These are phyloP conservation scores for Platanista minor DNA, from an alignment of 2,113 vertebrate species.

Conservation along the genomic window DNA sequence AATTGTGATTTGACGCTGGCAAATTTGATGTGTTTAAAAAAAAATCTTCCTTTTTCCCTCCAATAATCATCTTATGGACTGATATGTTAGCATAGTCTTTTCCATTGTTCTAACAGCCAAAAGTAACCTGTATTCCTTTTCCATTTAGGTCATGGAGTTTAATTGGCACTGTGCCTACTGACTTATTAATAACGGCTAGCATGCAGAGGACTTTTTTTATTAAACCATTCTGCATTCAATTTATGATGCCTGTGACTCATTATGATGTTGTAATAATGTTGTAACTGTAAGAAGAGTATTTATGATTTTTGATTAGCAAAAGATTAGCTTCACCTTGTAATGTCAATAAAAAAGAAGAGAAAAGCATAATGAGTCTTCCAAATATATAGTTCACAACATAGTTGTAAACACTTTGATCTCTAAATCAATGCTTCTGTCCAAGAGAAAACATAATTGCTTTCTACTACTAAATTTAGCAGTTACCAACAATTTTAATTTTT, in stretches of 20 bases:
- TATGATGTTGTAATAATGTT: not conserved
- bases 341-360: not conserved
- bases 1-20: not conserved
- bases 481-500: not conserved
- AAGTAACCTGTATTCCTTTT: not conserved
- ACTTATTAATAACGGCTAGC: conserved; percentile 30
- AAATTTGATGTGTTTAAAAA: not conserved
- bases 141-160: not conserved
- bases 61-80: not conserved
- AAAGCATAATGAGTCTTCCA: not conserved
- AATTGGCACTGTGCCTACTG: conserved; percentile 27
- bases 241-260: not conserved
- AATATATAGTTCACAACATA: not conserved
- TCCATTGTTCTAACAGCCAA: conserved; percentile 31
- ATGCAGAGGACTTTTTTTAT: not conserved
- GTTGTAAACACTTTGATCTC: not conserved
- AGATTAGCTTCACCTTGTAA: not conserved
- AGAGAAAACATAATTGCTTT: not conserved
- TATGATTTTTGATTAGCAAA: not conserved
- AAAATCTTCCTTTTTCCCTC: not conserved
- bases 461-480: not conserved
- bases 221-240: not conserved
- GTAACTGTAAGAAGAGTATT: not conserved
- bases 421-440: not conserved
- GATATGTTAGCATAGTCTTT: not conserved